Evolutionary conservation across 2,113 vertebrate species (phyloP), one percentile per base, ranked within the genome.

Genomic region (Scytalopus superciliaris): DNA sequence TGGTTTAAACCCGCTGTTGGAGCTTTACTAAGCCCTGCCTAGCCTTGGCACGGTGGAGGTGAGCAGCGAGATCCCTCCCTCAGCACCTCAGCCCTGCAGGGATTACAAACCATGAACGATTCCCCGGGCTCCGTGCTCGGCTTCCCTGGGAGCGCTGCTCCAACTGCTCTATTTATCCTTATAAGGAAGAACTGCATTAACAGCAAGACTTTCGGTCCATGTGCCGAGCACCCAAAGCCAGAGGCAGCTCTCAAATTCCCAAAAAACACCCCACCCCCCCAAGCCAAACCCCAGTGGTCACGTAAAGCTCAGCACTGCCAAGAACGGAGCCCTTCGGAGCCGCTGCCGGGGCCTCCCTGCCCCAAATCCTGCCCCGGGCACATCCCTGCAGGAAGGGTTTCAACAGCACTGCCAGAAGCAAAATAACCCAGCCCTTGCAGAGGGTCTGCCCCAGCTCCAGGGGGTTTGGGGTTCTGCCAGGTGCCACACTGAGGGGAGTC

Each of bases 361-460:
- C 25, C 39, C 1, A 68, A 60, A 22, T 1, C 8, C 76, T 6
- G 28, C 9, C 10, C 62, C 6, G 0, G 3, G 8, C 31, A 7
- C 50, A 27, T 3, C 67, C 47, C 68, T 18, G 27, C 27, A 31
- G 6, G 28, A 5, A 14, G 0, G 17, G 13, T 7, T 2, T 9
- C 14, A 24, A 24, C 28, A 18, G 17, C 53, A 0, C 19, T 53
- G 57, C 2, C 40, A 5, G 1, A 7, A 8, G 0, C 23, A 4
- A 23, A 49, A 19, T 0, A 22, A 50, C 1, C 4, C 57, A 12
- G 0, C 12, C 2, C 44, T 19, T 3, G 3, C 0, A 5, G 0
- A 24, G 87, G 72, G 0, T 14, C 24, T 60, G 70, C 10, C 52
- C 1, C 0, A 28, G 42, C 6, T 18, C 9, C 19, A 9, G 5